Conservation (phyloP, 2,888 invertebrate species). For the Protodeltote pygarga region DNA sequence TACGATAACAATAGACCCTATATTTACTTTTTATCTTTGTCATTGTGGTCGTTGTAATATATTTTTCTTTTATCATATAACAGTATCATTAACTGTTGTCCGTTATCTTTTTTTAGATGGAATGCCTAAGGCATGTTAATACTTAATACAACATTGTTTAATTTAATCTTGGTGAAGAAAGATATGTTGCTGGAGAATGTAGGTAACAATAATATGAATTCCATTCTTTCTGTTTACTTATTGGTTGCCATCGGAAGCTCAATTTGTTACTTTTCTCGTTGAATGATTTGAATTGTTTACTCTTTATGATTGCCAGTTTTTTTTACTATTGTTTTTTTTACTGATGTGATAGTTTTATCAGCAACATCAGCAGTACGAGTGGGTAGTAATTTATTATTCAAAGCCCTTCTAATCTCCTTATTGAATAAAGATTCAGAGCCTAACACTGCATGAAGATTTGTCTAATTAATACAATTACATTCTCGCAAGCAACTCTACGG, state of each 20-base stretch:
- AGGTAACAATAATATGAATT: constrained; percentile 14
- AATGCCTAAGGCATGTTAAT: constrained; percentile 35
- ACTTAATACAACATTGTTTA: constrained; percentile 46
- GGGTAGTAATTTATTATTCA: constrained; percentile 30
- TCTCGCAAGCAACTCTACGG: constrained; percentile 44
- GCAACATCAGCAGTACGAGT: constrained; percentile 23
- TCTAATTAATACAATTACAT: constrained; percentile 51
- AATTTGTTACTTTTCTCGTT: not conserved
- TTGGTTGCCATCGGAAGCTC: constrained; percentile 18
- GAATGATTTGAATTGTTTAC: not conserved
- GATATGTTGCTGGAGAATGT: constrained; percentile 13
- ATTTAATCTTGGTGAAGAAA: constrained; percentile 32
- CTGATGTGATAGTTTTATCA: constrained; percentile 4
- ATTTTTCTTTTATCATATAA: constrained; percentile 38
- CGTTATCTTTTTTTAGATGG: constrained; percentile 41
- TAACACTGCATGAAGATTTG: constrained; percentile 35
- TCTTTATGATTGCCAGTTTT: not conserved
- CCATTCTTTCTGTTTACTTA: constrained; percentile 9
- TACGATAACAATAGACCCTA: constrained; percentile 59
- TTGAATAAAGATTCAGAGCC: constrained; percentile 49
- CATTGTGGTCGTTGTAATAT: constrained; percentile 44
- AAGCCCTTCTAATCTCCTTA: constrained; percentile 39
- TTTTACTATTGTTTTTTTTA: not conserved
- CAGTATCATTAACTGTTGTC: constrained; percentile 38
- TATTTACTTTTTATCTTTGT: constrained; percentile 68